Evolutionary conservation across 1,140 invertebrate species (phyloP), one percentile per base, ranked within the genome.

Genomic region (Nasonia giraulti): DNA sequence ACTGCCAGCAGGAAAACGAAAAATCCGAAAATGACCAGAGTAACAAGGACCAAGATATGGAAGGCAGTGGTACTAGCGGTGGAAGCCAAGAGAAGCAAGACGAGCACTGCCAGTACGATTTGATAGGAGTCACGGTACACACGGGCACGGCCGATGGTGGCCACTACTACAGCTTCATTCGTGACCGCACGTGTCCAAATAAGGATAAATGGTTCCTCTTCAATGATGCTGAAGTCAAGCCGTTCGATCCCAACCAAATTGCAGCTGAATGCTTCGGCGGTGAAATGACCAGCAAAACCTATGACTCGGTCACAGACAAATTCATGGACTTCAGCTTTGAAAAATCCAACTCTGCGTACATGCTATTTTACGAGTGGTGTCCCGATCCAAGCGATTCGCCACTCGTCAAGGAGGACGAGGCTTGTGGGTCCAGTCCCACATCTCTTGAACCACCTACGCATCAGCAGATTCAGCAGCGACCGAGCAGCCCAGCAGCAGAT

Each of bases 271-370:
- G 98, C 92, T 99, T 99, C 93, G 98, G 98, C 2, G 98, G 98
- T 10, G 98, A 99, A 94, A 98, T 98, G 97, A 99, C 97, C 3
- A 98, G 97, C 89, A 99, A 99, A 94, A 98, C 97, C 0, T 99
- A 99, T 90, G 98, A 99, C 90, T 97, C 97, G 1, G 97, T 98
- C 2, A 98, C 97, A 1, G 98, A 99, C 88, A 99, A 99, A 90
- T 99, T 98, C 89, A 97, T 99, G 96, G 98, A 99, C 90, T 98
- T 99, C 89, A 98, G 97, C 87, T 98, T 98, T 91, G 98, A 99
- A 91, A 99, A 99, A 93, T 99, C 98, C 0, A 99, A 99, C 91
- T 98, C 97, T 90, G 98, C 98, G 1, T 99, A 99, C 89, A 99
- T 99, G 98, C 91, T 99, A 74, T 99, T 99, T 91, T 99, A 99